Base-by-base conservation (phyloP, 2,888 invertebrate species). In the Danaus chrysippus region DNA sequence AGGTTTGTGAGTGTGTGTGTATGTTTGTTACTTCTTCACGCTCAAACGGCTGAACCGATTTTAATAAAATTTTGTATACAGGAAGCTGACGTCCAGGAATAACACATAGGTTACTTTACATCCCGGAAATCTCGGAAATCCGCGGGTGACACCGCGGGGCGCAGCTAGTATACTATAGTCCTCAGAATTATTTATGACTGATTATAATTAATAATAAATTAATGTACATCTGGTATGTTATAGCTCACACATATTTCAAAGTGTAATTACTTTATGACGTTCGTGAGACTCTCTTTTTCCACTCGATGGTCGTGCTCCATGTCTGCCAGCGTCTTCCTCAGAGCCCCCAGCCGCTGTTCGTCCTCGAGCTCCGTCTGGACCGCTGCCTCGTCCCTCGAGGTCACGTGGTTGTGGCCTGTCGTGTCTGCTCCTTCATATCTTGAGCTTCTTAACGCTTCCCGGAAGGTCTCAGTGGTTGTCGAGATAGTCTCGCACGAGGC, bases 271-370 rank as follows among this genome's bases (percentile, higher is more conserved):
- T 81, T 64, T 54, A 86, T 77, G 6, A 83, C 71, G n/a, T 71
- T 72, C 10, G 74, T 70, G 59, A 85, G 78, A 65, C 79, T 81
- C 41, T 63, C 79, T 57, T 81, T 89, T 59, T 81, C 87, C 54
- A 83, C 89, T 56, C 84, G 77, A 54, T 87, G 85, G 41, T 72
- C 70, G 60, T 76, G 67, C 42, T 79, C 70, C 41, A 60, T 66
- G 55, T 64, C 76, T 60, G 69, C 77, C 65, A 71, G 76, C 65
- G 66, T 68, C 58, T 63, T 71, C 34, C 54, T 63, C 10, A 72
- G 63, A 10, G 44, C 49, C 2, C 59, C 65, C 1, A 66, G 55
- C 9, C 67, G 68, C 10, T 46, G 19, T 17, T 10, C 56, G 41
- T 42, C 17, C 8, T 54, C 44, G 10, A 54, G 19, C 10, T 64